Conservation (phyloP, 2,888 invertebrate species). For the Uloborus plumipes region DNA sequence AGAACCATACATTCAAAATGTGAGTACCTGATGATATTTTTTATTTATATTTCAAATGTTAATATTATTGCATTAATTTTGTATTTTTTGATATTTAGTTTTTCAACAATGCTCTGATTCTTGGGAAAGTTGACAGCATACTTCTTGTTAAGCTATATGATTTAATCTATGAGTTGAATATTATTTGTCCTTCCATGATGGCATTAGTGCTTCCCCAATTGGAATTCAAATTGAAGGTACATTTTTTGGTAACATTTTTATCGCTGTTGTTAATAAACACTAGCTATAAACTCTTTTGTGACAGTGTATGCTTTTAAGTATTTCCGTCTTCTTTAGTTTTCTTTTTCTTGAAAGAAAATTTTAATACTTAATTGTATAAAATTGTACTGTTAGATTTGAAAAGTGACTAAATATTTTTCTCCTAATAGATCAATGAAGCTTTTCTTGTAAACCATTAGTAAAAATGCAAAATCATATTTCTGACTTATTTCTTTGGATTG, state of each 20-base stretch:
- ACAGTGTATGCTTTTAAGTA: too few relatives aligned
- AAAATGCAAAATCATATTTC: too few relatives aligned
- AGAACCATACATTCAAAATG: constrained; percentile 94
- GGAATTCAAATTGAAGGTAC: constrained; percentile 82
- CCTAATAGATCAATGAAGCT: too few relatives aligned
- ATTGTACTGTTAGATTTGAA: too few relatives aligned
- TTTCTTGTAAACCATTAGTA: too few relatives aligned
- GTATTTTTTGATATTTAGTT: constrained; percentile 77
- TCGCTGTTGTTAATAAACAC: too few relatives aligned
- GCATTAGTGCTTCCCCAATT: constrained; percentile 89
- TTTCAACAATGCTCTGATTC: constrained; percentile 93
- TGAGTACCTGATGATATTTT: constrained; percentile 73
- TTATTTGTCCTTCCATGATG: constrained; percentile 89
- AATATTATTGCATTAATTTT: not conserved
- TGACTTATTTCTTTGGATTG: too few relatives aligned
- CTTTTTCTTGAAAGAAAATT: too few relatives aligned
- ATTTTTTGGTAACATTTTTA: not conserved
- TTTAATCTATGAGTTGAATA: constrained; percentile 94
- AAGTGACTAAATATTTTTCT: too few relatives aligned
- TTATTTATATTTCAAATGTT: not conserved
- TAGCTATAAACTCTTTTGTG: too few relatives aligned
- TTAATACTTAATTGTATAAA: too few relatives aligned
- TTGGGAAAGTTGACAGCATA: constrained; percentile 81
- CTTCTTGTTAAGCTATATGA: constrained; percentile 79
- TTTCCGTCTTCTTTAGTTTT: too few relatives aligned